These are phyloP conservation scores for Rugalucina vietnamica DNA, from an alignment of 2,888 invertebrate species.

Conservation along the genomic window DNA sequence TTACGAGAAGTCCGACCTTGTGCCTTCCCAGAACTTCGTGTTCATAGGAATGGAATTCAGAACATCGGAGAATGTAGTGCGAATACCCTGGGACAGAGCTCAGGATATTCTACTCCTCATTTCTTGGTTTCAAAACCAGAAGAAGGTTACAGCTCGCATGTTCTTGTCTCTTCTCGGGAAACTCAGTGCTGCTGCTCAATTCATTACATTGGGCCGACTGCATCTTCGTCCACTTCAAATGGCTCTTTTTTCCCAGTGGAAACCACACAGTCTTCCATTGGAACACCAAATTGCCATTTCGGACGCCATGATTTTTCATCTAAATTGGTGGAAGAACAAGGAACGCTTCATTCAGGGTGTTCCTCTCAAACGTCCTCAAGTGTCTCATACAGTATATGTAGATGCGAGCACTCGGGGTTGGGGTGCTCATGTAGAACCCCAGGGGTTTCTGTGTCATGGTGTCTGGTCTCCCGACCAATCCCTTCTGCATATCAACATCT, in stretches of 20 bases:
- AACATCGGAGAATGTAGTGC: not conserved
- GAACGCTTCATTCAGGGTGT: slow-evolving; percentile 1
- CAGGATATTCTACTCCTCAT: not conserved
- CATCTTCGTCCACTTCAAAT: slow-evolving; percentile 34
- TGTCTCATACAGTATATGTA: not conserved
- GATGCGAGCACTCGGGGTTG: slow-evolving; percentile 31
- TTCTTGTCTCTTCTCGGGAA: slow-evolving; percentile 23
- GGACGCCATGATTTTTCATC: not conserved
- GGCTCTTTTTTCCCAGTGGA: slow-evolving; percentile 19
- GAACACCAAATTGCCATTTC: not conserved
- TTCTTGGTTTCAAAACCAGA: not conserved
- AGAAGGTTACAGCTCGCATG: slow-evolving; percentile 5
- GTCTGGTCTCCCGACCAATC: not conserved
- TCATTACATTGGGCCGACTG: slow-evolving; percentile 24
- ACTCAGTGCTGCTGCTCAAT: slow-evolving; percentile 20
- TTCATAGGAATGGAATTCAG: slow-evolving; percentile 22
- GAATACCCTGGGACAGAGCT: not conserved
- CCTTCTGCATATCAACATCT: slow-evolving; percentile 23
- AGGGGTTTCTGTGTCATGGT: not conserved
- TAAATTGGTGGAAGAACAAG: slow-evolving; percentile 9
- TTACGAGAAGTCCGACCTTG: slow-evolving; percentile 30
- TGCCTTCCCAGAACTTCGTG: slow-evolving; percentile 35
- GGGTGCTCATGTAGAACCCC: slow-evolving; percentile 12
- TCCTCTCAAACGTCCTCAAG: not conserved
- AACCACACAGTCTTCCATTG: slow-evolving; percentile 7